Evolutionary conservation across 2,888 invertebrate genomes (phyloP).

Genomic region (Folsomia manolachei): DNA sequence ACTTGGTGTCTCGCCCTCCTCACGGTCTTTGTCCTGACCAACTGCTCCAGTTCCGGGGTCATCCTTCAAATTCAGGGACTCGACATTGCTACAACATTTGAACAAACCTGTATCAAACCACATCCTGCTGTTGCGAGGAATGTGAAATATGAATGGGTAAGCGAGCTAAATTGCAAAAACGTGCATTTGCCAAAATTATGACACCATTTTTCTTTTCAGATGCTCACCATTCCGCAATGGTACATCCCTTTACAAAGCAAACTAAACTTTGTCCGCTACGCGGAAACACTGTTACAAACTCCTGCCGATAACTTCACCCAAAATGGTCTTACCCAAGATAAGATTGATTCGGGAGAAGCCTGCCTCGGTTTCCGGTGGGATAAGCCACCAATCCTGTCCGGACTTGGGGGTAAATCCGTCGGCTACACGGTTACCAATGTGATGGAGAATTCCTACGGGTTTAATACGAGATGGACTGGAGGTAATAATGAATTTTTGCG

Average conservation of each 20-base stretch:
- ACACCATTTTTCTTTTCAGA: not conserved
- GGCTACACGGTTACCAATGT: not conserved
- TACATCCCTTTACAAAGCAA: conserved; percentile 13
- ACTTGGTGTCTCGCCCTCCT: too few species aligned
- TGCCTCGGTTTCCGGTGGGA: conserved; percentile 2
- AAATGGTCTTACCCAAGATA: not conserved
- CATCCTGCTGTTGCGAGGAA: conserved; percentile 2
- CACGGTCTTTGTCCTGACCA: not conserved
- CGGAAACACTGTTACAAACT: not conserved
- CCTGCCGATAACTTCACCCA: not conserved
- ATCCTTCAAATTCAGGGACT: not conserved
- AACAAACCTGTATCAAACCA: not conserved
- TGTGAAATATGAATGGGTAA: conserved; percentile 3
- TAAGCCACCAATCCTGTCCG: not conserved
- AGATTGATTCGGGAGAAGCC: not conserved
- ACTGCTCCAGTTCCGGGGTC: not conserved
- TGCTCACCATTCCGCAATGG: not conserved
- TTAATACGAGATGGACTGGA: not conserved
- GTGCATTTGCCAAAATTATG: not conserved
- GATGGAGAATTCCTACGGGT: conserved; percentile 9
- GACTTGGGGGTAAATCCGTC: not conserved
- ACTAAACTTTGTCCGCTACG: not conserved
- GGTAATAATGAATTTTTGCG: too few species aligned
- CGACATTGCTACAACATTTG: not conserved
- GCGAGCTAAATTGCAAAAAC: too few species aligned